Evolutionary conservation across 2,113 vertebrate genomes (phyloP).

Genomic region (Neolamprologus kungweensis): DNA sequence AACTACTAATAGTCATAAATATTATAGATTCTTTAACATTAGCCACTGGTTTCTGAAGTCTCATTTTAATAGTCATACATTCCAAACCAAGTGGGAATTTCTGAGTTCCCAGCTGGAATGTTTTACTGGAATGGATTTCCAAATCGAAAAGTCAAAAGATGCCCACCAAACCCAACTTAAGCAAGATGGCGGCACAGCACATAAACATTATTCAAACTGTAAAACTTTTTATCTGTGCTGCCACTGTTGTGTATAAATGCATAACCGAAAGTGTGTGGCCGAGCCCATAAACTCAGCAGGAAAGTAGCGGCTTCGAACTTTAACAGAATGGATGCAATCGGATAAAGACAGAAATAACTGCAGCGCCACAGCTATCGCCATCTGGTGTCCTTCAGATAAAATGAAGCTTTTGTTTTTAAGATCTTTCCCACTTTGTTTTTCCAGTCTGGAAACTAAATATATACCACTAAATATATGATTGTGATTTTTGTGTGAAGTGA

Average conservation of each 20-base stretch:
- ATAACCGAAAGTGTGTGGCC: neutral
- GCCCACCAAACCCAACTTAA: neutral
- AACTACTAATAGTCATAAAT: neutral
- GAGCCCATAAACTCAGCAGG: neutral
- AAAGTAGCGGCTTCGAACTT: neutral
- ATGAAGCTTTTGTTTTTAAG: neutral
- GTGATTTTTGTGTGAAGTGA: neutral
- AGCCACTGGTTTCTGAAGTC: neutral
- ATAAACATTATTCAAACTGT: neutral
- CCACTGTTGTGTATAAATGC: neutral
- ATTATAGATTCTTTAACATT: fast-evolving
- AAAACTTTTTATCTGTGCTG: fast-evolving
- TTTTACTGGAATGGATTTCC: neutral
- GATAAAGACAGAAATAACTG: neutral
- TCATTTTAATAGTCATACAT: neutral
- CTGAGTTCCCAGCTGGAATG: neutral
- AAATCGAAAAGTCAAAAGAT: fast-evolving
- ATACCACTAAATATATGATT: neutral
- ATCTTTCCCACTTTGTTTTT: neutral
- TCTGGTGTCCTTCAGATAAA: neutral
- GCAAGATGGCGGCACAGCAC: neutral
- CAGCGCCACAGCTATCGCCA: neutral
- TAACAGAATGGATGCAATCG: neutral
- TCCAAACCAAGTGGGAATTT: neutral
- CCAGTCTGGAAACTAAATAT: neutral